phyloP scores from a whole-genome alignment of 1,140 invertebrate species.

The Micrasema longulum region DNA sequence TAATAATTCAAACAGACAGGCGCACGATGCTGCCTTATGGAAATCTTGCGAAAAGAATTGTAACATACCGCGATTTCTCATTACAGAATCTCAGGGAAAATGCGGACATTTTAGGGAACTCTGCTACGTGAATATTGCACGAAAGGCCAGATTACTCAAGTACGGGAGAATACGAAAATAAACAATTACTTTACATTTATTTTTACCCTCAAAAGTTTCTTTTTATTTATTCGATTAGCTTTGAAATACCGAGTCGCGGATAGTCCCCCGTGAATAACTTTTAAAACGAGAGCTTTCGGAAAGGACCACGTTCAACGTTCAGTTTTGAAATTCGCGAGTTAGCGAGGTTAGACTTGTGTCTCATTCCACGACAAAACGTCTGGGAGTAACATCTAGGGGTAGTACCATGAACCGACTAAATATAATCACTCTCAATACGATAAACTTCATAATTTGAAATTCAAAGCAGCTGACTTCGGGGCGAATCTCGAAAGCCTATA shows the following conservation, averaged over 20 bases:
- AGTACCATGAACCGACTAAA: neutral
- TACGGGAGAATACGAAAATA: neutral
- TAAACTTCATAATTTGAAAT: neutral
- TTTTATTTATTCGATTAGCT: neutral
- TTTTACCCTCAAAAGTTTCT: neutral
- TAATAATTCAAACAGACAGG: conserved; percentile 6
- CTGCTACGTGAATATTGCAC: conserved; percentile 7
- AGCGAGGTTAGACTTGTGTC: neutral
- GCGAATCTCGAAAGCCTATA: neutral
- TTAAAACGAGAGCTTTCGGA: neutral
- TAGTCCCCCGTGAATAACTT: neutral
- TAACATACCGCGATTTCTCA: conserved; percentile 8
- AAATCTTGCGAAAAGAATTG: conserved; percentile 6
- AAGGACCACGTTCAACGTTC: conserved; percentile 1
- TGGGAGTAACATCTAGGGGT: neutral
- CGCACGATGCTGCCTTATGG: neutral
- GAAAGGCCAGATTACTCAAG: conserved; percentile 1
- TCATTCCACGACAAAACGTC: neutral
- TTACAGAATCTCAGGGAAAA: neutral
- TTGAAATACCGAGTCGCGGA: neutral
- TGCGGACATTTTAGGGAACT: neutral
- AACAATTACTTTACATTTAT: neutral
- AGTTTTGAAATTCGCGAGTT: neutral
- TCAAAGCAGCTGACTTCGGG: neutral
- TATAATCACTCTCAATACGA: neutral